phyloP scores from a whole-genome alignment of 2,113 vertebrate species.

The Eptesicus fuscus region DNA sequence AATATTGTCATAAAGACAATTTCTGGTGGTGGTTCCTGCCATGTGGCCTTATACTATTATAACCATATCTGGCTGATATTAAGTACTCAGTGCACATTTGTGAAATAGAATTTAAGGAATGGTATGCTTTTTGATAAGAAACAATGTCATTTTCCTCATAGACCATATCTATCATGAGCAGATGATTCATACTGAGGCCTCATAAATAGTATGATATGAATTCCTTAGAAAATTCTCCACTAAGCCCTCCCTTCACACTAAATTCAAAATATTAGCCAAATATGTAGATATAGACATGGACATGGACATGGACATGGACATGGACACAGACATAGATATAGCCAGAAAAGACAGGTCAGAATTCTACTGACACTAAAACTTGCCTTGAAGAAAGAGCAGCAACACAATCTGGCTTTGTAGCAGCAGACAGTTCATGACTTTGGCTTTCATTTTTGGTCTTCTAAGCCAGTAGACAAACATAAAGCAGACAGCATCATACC shows the following conservation, averaged over 20 bases:
- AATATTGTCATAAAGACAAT: neutral
- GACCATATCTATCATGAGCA: neutral
- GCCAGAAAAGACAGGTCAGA: neutral
- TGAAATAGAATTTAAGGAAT: slow-evolving; percentile 7
- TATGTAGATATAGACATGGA: neutral
- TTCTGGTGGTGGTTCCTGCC: neutral
- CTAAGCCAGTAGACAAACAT: neutral
- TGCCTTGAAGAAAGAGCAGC: neutral
- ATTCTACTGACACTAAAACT: neutral
- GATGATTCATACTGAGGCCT: neutral
- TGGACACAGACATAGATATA: neutral
- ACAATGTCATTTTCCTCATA: neutral
- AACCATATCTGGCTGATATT: neutral
- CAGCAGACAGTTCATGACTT: neutral
- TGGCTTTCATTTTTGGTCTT: neutral
- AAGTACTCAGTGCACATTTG: neutral
- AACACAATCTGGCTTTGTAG: neutral
- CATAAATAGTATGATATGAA: neutral
- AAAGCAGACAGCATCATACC: neutral
- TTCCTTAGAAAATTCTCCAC: slow-evolving; percentile 31
- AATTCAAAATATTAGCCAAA: slow-evolving; percentile 27
- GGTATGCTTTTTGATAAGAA: neutral
- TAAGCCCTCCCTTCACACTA: neutral
- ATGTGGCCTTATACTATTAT: neutral
- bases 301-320: too few relatives aligned